Evolutionary conservation across 2,888 invertebrate species (phyloP).

Genomic region (Cacoxenus indagator): DNA sequence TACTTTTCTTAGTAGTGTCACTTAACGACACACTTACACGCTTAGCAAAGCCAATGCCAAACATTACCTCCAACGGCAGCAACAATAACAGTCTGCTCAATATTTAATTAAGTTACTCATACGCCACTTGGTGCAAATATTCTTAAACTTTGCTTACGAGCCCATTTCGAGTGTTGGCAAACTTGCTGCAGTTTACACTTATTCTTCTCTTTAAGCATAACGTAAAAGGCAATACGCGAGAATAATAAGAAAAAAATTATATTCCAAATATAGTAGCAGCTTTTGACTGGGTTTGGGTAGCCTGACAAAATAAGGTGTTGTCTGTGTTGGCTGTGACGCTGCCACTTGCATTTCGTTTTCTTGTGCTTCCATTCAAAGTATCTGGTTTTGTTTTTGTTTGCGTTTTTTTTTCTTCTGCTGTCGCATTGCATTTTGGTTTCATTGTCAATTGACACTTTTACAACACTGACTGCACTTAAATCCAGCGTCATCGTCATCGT

Average conservation of each 20-base stretch:
- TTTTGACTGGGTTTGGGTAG: too few species aligned
- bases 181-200: background rate
- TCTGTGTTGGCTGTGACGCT: background rate
- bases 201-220: background rate
- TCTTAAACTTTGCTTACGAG: background rate
- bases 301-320: slow-evolving; percentile 1
- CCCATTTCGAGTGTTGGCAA: background rate
- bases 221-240: background rate
- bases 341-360: background rate
- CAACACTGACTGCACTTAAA: slow-evolving; percentile 13
- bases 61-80: background rate
- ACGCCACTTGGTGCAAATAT: background rate
- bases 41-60: background rate
- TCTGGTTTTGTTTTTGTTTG: slow-evolving; percentile 23
- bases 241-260: background rate
- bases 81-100: background rate
- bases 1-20: background rate
- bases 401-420: slow-evolving; percentile 37
- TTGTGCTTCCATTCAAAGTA: background rate
- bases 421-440: slow-evolving; percentile 49
- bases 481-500: background rate
- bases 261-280: background rate
- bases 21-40: background rate
- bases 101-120: slow-evolving; percentile 22
- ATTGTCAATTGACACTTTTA: slow-evolving; percentile 62